phyloP scores from a whole-genome alignment of 2,797 vertebrate species.

The Loris lydekkerianus region DNA sequence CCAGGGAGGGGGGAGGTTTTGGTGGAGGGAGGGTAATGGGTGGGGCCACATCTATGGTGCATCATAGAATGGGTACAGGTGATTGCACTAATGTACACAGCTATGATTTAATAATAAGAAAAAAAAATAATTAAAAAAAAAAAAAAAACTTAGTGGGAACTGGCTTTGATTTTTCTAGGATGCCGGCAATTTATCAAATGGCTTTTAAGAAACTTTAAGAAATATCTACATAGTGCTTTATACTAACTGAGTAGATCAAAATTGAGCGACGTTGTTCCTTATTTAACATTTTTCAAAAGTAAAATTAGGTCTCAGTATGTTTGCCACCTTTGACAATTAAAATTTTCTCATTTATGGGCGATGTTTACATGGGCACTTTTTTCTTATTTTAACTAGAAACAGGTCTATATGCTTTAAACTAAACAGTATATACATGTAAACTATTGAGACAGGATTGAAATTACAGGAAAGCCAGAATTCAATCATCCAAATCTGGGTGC shows the following conservation, averaged over 20 bases:
- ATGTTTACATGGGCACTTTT: slow-evolving; percentile 2
- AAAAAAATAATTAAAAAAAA: no score
- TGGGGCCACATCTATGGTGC: no score
- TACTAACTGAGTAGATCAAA: not conserved
- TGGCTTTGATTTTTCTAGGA: slow-evolving; percentile 61
- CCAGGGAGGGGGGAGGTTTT: not conserved
- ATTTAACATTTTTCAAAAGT: slow-evolving; percentile 61
- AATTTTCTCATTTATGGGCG: slow-evolving; percentile 20
- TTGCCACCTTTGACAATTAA: slow-evolving; percentile 49
- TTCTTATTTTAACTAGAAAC: slow-evolving; percentile 54
- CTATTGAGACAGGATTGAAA: slow-evolving; percentile 53
- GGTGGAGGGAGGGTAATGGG: no score
- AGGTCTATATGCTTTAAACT: slow-evolving; percentile 20
- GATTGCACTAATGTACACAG: no score
- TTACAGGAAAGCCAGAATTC: slow-evolving; percentile 37
- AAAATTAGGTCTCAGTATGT: slow-evolving; percentile 48
- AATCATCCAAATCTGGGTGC: not conserved
- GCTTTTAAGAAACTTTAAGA: slow-evolving; percentile 39
- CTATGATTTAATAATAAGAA: no score
- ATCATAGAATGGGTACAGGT: no score
- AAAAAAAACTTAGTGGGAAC: not conserved
- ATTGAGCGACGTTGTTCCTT: slow-evolving; percentile 30
- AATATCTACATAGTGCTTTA: not conserved
- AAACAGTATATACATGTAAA: slow-evolving; percentile 28
- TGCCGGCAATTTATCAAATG: not conserved